Base-by-base conservation (phyloP, 1,140 invertebrate genomes). In the Anastrepha obliqua region DNA sequence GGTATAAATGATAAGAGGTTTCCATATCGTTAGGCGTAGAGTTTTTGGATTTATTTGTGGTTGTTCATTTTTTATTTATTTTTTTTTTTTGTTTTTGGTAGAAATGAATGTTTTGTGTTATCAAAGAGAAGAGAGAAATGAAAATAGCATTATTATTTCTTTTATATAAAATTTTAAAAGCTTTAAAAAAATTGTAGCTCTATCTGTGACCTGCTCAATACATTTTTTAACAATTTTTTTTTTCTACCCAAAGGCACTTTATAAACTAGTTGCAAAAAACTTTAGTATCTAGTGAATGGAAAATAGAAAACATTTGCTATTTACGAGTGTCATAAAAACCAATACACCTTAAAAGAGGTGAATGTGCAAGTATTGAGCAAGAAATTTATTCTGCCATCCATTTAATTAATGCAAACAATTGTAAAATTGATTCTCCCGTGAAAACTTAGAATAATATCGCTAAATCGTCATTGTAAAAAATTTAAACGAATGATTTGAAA, bases 41-140 rank as follows among this genome's bases (percentile, higher is more conserved):
- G 20, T 67, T 64, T 29, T 8, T 67, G 8, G 3, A 11, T n/a
- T 42, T 55, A 8, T 81, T n/a, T 20, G 51, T 15, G n/a, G 29
- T 29, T 29, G 29, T 29, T 29, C 29, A n/a, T 15, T 15, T 62
- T 62, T 62, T 17, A 62, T 62, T 62, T 62, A 62, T 15, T 62
- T 62, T 15, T 62, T 62, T 55, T 55, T 55, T 55, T 55, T 55
- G 3, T 67, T 81, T 74, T 42, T 47, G 5, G 47, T 51, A 8
- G 74, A 74, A 55, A 81, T 74, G 15, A 17, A 9, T 70, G 42
- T 70, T 44, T 70, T 62, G 20, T 55, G 74, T 81, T 58, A 47
- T 81, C 74, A 81, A 81, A 81, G 74, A 81, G 47, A 81, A 81
- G n/a, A 81, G 74, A 81, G 74, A 81, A 81, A 81, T 47, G 47